Conservation (phyloP, 1,140 invertebrate species). For the Drosophila pectinifera region DNA sequence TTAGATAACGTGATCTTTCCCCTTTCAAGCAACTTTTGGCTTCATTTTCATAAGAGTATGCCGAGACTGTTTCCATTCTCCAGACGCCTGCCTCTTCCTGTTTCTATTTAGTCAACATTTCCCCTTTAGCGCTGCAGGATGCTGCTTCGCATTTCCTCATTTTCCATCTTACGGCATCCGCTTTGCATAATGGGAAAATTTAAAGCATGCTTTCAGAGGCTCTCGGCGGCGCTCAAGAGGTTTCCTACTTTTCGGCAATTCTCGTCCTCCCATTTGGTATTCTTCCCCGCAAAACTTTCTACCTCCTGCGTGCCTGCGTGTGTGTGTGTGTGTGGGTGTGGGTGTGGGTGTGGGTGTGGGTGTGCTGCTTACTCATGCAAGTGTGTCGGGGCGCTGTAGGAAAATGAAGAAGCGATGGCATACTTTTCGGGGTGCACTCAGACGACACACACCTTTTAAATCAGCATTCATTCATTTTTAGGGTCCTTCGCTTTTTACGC, state of each 20-base stretch:
- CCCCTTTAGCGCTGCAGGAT: conserved; percentile 7
- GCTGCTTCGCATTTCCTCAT: conserved; percentile 33
- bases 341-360: conserved; percentile 12
- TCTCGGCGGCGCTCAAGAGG: conserved; percentile 18
- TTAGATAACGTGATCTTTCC: conserved; percentile 13
- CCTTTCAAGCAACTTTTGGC: conserved; percentile 13
- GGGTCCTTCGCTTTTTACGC: conserved; percentile 26
- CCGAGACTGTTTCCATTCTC: conserved; percentile 16
- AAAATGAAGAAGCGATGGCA: conserved; percentile 39
- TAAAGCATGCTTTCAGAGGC: conserved; percentile 39
- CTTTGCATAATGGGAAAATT: conserved; percentile 54
- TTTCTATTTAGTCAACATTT: conserved; percentile 30
- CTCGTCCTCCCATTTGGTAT: conserved; percentile 38
- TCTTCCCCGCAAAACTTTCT: conserved; percentile 28
- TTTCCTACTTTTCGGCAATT: conserved; percentile 59
- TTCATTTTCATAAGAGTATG: conserved; percentile 29
- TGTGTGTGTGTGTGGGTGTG: conserved; percentile 8
- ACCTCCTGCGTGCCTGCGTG: conserved; percentile 7
- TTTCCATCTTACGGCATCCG: conserved; percentile 39
- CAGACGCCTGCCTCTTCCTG: conserved; percentile 8
- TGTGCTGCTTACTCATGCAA: conserved; percentile 47
- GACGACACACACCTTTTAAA: conserved; percentile 20
- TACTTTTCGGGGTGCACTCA: conserved; percentile 37
- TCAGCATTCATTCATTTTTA: conserved; percentile 58
- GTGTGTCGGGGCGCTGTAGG: conserved; percentile 64